Conservation (phyloP, 2,888 invertebrate genomes). For the Gryllus longicercus region DNA sequence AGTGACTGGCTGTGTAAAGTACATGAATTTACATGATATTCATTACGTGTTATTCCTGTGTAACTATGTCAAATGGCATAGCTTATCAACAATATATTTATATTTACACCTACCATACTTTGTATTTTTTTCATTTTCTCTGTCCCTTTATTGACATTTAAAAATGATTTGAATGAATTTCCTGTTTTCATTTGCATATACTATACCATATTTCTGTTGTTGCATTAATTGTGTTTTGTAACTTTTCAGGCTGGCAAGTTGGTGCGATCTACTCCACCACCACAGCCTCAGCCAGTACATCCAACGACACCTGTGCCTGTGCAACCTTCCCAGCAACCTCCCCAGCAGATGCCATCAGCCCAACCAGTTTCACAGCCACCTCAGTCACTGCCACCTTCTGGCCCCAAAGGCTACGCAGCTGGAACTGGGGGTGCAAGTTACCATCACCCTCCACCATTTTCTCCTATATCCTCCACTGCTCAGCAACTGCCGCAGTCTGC, state of each 20-base stretch:
- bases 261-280: conserved; percentile 61
- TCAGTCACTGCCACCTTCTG: conserved; percentile 12
- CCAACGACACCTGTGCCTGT: conserved; percentile 42
- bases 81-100: too few relatives aligned
- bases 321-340: conserved; percentile 35
- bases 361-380: not conserved
- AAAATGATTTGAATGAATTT: too few relatives aligned
- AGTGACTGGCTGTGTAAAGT: too few relatives aligned
- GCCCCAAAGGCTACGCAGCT: conserved; percentile 22
- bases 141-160: too few relatives aligned
- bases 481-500: not conserved
- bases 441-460: conserved; percentile 29
- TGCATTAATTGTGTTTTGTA: not conserved
- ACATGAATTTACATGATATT: too few relatives aligned
- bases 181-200: not conserved
- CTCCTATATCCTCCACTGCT: conserved; percentile 27
- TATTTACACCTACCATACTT: too few relatives aligned
- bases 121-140: too few relatives aligned
- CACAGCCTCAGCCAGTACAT: conserved; percentile 46
- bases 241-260: conserved; percentile 57
- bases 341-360: conserved; percentile 20
- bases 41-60: too few relatives aligned
- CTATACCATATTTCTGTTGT: not conserved
- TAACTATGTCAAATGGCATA: too few relatives aligned
- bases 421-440: conserved; percentile 24